Conservation (phyloP, 2,797 vertebrate species). For the Geotrypetes seraphini region DNA sequence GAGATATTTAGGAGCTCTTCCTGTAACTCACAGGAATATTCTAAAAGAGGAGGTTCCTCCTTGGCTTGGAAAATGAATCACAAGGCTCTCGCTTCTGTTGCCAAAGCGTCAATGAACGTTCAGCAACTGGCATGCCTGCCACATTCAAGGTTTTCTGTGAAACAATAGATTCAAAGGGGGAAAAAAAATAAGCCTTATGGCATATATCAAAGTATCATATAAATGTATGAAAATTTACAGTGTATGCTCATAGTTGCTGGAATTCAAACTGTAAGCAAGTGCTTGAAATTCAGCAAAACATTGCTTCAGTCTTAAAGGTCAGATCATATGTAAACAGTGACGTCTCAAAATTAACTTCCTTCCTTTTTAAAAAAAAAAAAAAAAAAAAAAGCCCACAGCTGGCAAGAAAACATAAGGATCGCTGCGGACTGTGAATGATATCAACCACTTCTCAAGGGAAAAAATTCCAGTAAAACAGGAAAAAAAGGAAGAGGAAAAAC, state of each 20-base stretch:
- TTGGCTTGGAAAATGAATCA: neutral
- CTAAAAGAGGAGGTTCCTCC: neutral
- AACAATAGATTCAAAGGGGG: slow-evolving; percentile 2
- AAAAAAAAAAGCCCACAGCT: too few species aligned
- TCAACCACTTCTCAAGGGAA: neutral
- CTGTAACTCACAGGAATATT: neutral
- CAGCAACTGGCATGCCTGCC: neutral
- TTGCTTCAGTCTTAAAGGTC: too few species aligned
- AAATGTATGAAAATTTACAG: too few species aligned
- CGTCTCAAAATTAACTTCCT: too few species aligned
- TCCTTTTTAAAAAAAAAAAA: too few species aligned
- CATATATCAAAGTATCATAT: too few species aligned
- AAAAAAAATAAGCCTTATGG: too few species aligned
- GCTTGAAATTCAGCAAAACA: too few species aligned
- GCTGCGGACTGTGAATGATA: neutral
- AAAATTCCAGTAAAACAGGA: neutral
- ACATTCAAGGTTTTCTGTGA: neutral
- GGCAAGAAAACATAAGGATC: too few species aligned
- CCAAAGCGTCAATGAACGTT: slow-evolving; percentile 3
- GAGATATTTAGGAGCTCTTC: neutral
- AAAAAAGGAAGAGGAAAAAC: neutral
- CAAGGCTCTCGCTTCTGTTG: neutral
- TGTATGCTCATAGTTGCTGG: too few species aligned
- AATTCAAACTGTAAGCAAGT: too few species aligned
- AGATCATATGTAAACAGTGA: too few species aligned